phyloP scores from a whole-genome alignment of 1,140 invertebrate species.

The Palaemon carinicauda region DNA sequence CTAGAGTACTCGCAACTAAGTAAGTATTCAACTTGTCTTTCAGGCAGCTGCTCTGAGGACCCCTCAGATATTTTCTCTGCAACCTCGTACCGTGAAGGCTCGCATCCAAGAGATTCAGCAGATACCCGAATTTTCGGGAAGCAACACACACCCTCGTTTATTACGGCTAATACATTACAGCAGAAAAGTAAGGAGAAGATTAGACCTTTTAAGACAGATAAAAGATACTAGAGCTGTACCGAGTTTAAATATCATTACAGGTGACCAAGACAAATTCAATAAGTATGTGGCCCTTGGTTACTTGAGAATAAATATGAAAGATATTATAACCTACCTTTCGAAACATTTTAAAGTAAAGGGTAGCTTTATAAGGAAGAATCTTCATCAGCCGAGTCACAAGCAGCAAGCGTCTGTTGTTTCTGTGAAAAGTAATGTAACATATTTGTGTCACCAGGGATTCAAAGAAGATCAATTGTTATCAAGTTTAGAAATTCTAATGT shows the following conservation, averaged over 20 bases:
- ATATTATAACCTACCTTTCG: constrained; percentile 1
- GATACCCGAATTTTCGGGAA: background rate
- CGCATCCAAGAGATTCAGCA: constrained; percentile 3
- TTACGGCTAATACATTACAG: background rate
- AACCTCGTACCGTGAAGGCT: constrained; percentile 6
- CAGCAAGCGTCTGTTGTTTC: background rate
- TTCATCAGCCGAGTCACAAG: background rate
- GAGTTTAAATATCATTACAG: constrained; percentile 12
- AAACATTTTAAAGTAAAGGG: background rate
- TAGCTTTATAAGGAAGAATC: background rate
- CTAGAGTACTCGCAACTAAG: too few relatives aligned
- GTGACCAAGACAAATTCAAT: background rate
- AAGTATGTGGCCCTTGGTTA: constrained; percentile 17
- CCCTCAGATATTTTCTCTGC: background rate
- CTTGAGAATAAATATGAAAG: background rate
- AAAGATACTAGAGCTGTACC: constrained; percentile 6
- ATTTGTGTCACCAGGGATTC: background rate
- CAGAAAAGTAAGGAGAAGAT: background rate
- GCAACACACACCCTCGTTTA: constrained; percentile 17
- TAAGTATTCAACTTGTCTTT: too few relatives aligned
- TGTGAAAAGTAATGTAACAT: constrained; percentile 4
- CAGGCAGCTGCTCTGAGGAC: too few relatives aligned
- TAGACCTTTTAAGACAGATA: constrained; percentile 12
- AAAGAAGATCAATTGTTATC: background rate
- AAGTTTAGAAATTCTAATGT: constrained; percentile 9